These are phyloP conservation scores for Nesospiza acunhae DNA, from an alignment of 2,113 vertebrate species.

Conservation along the genomic window DNA sequence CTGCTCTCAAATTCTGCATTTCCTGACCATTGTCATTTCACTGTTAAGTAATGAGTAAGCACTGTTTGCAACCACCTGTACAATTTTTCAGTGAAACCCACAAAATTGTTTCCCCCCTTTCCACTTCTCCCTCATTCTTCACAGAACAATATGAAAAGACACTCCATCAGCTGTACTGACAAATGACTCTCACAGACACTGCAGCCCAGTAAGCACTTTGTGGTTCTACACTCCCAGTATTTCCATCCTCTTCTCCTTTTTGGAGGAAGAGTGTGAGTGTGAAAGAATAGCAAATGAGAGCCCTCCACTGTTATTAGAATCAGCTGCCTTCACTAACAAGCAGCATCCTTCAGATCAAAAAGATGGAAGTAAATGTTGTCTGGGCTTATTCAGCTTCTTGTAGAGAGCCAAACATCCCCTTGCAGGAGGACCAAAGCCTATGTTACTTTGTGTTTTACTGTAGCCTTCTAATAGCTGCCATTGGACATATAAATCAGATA, in stretches of 20 bases:
- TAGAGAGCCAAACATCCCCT: not conserved
- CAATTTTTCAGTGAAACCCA: not conserved
- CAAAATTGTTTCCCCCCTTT: not conserved
- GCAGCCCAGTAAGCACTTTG: not conserved
- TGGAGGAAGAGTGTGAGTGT: not conserved
- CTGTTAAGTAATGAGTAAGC: not conserved
- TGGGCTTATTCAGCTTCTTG: not conserved
- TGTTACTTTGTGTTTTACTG: not conserved
- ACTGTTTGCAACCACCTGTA: not conserved
- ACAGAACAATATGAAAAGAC: not conserved
- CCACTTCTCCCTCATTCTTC: not conserved
- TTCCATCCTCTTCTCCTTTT: not conserved
- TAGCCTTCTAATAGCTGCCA: not conserved
- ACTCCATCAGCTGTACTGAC: not conserved
- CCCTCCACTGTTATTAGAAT: not conserved
- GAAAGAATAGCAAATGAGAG: not conserved
- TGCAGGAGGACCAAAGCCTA: not conserved
- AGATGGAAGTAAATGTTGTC: not conserved
- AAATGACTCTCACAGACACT: not conserved
- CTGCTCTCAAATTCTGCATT: not conserved
- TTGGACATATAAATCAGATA: not conserved
- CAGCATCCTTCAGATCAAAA: not conserved
- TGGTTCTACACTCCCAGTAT: not conserved
- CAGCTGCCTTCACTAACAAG: not conserved
- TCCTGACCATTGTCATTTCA: not conserved